Evolutionary conservation across 2,113 vertebrate genomes (phyloP).

Genomic region (Hydrolagus affinis): DNA sequence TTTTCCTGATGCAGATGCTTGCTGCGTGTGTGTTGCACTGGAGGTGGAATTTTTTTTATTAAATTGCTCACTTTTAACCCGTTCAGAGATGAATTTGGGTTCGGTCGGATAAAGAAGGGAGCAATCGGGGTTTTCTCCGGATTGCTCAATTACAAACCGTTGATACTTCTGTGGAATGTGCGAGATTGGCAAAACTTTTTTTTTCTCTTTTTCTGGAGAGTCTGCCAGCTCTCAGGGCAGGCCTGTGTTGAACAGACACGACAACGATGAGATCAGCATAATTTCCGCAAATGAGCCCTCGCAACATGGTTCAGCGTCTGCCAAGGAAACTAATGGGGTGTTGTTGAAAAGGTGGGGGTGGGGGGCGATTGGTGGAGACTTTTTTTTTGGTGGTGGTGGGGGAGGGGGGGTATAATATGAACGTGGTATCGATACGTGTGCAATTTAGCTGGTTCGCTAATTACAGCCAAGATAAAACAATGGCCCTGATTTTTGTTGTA

Average conservation of each 20-base stretch:
- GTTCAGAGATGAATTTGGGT: neutral
- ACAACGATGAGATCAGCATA: conserved; percentile 11
- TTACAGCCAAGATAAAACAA: neutral
- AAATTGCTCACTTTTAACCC: neutral
- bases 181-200: too few species aligned
- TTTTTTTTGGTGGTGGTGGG: neutral
- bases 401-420: neutral
- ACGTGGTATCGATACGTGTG: too few species aligned
- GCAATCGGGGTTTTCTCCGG: neutral
- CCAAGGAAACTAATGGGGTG: too few species aligned
- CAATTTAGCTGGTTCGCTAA: too few species aligned
- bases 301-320: conserved; percentile 8
- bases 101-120: neutral
- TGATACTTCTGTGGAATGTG: neutral
- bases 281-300: neutral
- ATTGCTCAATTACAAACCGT: neutral
- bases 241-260: neutral
- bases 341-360: too few species aligned
- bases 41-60: too few species aligned
- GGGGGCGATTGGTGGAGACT: too few species aligned
- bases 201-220: too few species aligned
- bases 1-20: too few species aligned
- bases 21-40: too few species aligned
- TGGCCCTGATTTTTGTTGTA: too few species aligned
- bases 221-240: too few species aligned